These are phyloP conservation scores for Cyprinella venusta DNA, from an alignment of 2,797 vertebrate genomes.

Conservation along the genomic window DNA sequence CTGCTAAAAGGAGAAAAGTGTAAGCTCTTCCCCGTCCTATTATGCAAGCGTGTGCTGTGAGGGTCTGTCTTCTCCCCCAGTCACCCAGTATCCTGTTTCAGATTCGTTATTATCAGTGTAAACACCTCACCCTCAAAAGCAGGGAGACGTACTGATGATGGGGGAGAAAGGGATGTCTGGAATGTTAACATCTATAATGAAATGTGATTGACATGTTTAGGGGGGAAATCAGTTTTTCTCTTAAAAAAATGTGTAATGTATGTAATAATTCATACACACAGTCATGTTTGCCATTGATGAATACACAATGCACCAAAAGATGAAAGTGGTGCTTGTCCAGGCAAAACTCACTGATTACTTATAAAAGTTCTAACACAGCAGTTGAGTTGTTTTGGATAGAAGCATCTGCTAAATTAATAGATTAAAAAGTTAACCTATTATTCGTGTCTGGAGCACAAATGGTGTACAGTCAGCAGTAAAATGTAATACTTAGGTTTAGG, in stretches of 20 bases:
- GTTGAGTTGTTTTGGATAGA: background rate
- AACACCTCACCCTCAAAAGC: slow-evolving; percentile 20
- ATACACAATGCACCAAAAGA: background rate
- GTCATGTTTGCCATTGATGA: background rate
- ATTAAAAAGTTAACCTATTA: background rate
- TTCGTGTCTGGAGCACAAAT: background rate
- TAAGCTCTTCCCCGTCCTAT: slow-evolving; percentile 73
- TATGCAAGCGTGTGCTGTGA: slow-evolving; percentile 60
- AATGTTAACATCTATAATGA: slow-evolving; percentile 14
- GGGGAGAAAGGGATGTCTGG: background rate
- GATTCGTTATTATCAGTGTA: slow-evolving; percentile 22
- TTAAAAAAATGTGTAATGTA: background rate
- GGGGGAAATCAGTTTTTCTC: background rate
- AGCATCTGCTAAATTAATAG: background rate
- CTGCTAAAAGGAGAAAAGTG: slow-evolving; percentile 81
- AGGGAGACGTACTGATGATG: background rate
- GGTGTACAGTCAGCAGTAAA: background rate
- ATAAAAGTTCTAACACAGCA: background rate
- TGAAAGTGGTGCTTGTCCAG: background rate
- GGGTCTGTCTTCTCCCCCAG: slow-evolving; percentile 55
- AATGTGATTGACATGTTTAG: slow-evolving; percentile 7
- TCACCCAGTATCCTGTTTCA: slow-evolving; percentile 44
- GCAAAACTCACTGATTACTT: background rate
- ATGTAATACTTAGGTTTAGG: background rate
- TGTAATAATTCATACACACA: background rate